Base-by-base conservation (phyloP, 2,797 vertebrate species). In the Darevskia mixta region DNA sequence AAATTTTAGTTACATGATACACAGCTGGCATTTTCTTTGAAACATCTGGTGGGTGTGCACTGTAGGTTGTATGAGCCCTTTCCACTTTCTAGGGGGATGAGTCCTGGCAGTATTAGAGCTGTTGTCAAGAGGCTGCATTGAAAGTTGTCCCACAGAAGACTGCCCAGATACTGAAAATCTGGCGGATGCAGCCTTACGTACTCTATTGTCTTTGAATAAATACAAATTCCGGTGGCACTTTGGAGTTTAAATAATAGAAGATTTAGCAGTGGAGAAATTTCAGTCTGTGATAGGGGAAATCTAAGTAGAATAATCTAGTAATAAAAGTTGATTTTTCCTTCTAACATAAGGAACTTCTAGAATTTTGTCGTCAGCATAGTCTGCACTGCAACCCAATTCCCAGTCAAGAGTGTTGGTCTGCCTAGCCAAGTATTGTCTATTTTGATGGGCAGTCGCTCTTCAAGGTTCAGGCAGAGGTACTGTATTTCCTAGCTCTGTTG, bases 201-300 rank as follows among this genome's bases (percentile, higher is more conserved):
- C 8, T 85, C 77, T 78, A 85, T 76, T 77, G 55, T 29, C 90
- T 35, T 82, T 89, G 35, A 75, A 5, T 20, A 38, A 32, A 49
- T 90, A 86, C 18, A 43, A 85, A 77, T 66, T 89, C 11, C 67
- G 61, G 41, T 67, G 45, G 83, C 79, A 84, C 25, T 25, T 88
- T 72, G 32, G 81, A 75, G 64, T 83, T 83, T 91, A 45, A 41
- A 73, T 86, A 79, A 79, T 69, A 82, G 15, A 64, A 83, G 85
- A 90, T 87, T n/a, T 83, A 41, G 20, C 67, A 80, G 38, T 61
- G 71, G 82, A 82, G 71, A 85, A 75, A 25, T 92, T 88, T 35
- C 79, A 71, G 55, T 27, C 69, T 90, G 78, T 55, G 35, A 18
- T 82, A 8, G 23, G 66, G 72, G 84, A 86, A 88, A 87, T 82